Percentiles rank a stretch among this genome's conserved stretches.
phyloP scores from a whole-genome alignment of 2,113 vertebrate species.

The Chinchilla lanigera region DNA sequence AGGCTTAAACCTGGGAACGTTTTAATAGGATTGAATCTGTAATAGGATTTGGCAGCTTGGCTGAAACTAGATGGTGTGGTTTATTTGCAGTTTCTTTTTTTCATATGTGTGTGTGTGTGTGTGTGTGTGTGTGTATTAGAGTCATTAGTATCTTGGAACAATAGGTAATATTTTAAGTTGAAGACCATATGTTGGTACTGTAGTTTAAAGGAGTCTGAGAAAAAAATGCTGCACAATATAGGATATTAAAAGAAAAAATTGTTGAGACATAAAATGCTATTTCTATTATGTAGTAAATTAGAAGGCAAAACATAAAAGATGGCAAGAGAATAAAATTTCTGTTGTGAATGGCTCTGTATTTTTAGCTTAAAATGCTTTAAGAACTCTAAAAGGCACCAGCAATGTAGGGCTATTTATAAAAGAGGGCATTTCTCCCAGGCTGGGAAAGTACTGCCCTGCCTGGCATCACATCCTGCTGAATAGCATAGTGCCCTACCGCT shows the following conservation, averaged over 20 bases:
- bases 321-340: conserved; percentile 43
- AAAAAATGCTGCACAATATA: background rate
- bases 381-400: conserved; percentile 50
- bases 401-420: conserved; percentile 38
- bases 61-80: conserved; percentile 84
- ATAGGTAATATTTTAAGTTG: conserved; percentile 68
- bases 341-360: conserved; percentile 63
- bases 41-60: conserved; percentile 92
- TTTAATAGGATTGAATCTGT: conserved; percentile 94
- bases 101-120: conserved; percentile 25
- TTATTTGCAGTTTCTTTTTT: conserved; percentile 74
- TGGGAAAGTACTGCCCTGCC: conserved; percentile 17
- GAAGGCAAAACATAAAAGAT: conserved; percentile 68
- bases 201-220: conserved; percentile 57
- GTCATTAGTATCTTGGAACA: conserved; percentile 58
- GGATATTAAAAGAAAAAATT: conserved; percentile 62
- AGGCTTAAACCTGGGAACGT: conserved; percentile 92
- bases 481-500: conserved; percentile 65
- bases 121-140: background rate
- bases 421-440: conserved; percentile 24
- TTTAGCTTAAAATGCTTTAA: conserved; percentile 73
- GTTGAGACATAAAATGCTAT: background rate
- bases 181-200: conserved; percentile 62
- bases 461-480: conserved; percentile 66
- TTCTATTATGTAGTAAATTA: conserved; percentile 54